Evolutionary conservation across 2,113 vertebrate genomes (phyloP).

Genomic region (Picathartes gymnocephalus): DNA sequence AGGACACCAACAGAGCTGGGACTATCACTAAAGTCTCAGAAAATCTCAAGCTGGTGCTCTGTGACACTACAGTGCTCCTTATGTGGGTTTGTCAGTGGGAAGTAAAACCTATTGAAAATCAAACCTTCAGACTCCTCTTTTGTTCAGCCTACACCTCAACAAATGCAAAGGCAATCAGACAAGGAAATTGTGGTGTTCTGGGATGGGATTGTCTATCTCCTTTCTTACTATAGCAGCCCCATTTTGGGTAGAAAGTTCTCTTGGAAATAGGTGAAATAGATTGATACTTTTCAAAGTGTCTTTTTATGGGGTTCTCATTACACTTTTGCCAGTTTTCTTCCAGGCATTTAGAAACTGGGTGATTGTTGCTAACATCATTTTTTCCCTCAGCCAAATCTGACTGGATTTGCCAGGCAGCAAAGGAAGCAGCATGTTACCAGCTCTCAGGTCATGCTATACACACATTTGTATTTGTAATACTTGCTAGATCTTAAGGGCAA

Average conservation of each 20-base stretch:
- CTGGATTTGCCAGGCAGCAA: background rate
- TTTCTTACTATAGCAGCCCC: background rate
- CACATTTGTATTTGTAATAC: background rate
- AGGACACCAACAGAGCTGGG: background rate
- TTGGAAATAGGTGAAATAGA: background rate
- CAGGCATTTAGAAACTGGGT: background rate
- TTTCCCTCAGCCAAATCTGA: background rate
- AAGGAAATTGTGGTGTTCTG: background rate
- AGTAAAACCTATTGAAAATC: background rate
- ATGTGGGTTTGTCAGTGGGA: background rate
- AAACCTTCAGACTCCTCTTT: background rate
- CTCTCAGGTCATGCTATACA: background rate
- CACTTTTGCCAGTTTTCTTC: background rate
- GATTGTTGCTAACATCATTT: background rate
- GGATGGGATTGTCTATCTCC: background rate
- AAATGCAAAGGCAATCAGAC: background rate
- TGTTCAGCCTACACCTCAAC: background rate
- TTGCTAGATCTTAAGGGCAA: background rate
- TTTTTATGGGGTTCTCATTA: background rate
- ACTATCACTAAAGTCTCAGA: background rate
- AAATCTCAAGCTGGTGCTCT: background rate
- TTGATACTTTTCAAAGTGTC: background rate
- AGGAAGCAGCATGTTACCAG: background rate
- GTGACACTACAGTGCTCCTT: background rate
- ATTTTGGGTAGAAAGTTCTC: background rate